These are phyloP conservation scores for Parnassius apollo DNA, from an alignment of 2,888 invertebrate genomes.

Conservation along the genomic window DNA sequence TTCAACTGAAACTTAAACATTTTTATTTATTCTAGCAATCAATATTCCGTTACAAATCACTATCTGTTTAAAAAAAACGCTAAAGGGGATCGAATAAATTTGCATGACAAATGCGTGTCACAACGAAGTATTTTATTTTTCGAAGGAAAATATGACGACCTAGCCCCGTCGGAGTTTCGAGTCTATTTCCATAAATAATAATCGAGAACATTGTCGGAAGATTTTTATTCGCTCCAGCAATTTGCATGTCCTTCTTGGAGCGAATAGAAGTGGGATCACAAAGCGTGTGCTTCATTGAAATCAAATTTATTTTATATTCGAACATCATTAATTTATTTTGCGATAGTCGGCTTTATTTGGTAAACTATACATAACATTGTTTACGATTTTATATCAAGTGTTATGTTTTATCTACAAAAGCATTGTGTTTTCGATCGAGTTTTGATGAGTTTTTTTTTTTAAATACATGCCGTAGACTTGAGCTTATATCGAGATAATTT, in stretches of 20 bases:
- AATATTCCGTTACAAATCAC: slow-evolving; percentile 70
- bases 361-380: neutral
- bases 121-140: slow-evolving; percentile 19
- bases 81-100: slow-evolving; percentile 23
- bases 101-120: slow-evolving; percentile 22
- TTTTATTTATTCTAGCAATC: slow-evolving; percentile 60
- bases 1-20: slow-evolving; percentile 23
- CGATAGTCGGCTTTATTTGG: neutral
- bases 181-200: slow-evolving; percentile 25
- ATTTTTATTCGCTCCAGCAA: slow-evolving; percentile 24
- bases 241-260: slow-evolving; percentile 22
- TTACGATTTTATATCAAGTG: no score
- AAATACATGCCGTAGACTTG: no score
- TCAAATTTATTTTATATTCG: slow-evolving; percentile 8
- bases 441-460: no score
- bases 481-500: no score
- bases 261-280: slow-evolving; percentile 15
- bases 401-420: no score
- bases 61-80: slow-evolving; percentile 22
- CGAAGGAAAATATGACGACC: slow-evolving; percentile 21
- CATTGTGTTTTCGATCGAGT: no score
- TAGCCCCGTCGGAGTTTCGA: slow-evolving; percentile 9
- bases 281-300: slow-evolving; percentile 16
- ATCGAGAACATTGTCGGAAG: slow-evolving; percentile 24
- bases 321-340: slow-evolving; percentile 4